Evolutionary conservation across 1,140 invertebrate species (phyloP).

Genomic region (Ctenoplectra terminalis): DNA sequence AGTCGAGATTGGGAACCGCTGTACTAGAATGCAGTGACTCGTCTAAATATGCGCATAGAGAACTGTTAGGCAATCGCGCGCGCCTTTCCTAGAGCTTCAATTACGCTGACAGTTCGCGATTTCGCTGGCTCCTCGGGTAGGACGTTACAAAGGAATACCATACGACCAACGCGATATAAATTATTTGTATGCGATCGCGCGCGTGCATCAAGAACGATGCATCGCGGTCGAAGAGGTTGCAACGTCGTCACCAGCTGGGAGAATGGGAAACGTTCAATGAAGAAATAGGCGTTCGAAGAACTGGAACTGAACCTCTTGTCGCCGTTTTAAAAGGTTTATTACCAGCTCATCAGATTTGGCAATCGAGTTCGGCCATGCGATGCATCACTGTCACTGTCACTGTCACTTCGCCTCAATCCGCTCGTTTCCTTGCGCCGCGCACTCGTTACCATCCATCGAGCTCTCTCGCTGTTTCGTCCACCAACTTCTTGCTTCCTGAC

Average conservation of each 20-base stretch:
- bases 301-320: conserved; percentile 17
- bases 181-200: conserved; percentile 39
- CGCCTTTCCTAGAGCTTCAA: conserved; percentile 75
- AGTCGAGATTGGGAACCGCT: conserved; percentile 42
- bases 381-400: conserved; percentile 76
- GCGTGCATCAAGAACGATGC: background rate
- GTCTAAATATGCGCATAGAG: conserved; percentile 76
- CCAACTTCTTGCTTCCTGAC: conserved; percentile 57
- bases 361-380: conserved; percentile 59
- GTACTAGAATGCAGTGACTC: conserved; percentile 52
- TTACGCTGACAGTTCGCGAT: conserved; percentile 76
- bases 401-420: conserved; percentile 64
- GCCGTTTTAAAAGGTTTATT: conserved; percentile 67
- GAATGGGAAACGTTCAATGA: conserved; percentile 41
- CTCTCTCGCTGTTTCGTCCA: conserved; percentile 17
- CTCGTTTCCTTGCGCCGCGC: conserved; percentile 54
- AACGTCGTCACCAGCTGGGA: background rate
- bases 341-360: conserved; percentile 67
- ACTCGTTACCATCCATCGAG: conserved; percentile 38
- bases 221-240: background rate
- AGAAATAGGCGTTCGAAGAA: conserved; percentile 58
- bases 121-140: conserved; percentile 9
- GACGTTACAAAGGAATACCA: conserved; percentile 55
- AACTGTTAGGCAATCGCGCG: conserved; percentile 75
- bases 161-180: conserved; percentile 19